Percentiles rank a stretch among this genome's conserved stretches.
These are phyloP conservation scores for Cloeon dipterum DNA, from an alignment of 2,888 invertebrate genomes.

Conservation along the genomic window DNA sequence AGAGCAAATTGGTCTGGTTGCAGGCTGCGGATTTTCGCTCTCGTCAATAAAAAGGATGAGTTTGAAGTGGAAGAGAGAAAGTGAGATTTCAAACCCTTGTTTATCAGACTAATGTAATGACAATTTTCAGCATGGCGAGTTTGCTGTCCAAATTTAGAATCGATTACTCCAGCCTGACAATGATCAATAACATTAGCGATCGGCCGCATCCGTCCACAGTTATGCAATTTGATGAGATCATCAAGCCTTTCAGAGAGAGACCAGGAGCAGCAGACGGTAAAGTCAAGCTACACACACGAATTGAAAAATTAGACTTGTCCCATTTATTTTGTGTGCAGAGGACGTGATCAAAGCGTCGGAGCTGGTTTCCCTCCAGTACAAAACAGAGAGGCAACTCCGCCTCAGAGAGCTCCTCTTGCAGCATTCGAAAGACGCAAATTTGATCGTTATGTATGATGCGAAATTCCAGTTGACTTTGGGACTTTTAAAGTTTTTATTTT, in stretches of 20 bases:
- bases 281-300: too few species aligned
- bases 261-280: neutral
- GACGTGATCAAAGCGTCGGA: conserved; percentile 47
- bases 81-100: conserved; percentile 27
- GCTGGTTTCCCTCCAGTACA: conserved; percentile 48
- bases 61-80: conserved; percentile 36
- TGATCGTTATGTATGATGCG: conserved; percentile 73
- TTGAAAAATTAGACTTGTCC: too few species aligned
- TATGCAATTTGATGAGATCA: conserved; percentile 13
- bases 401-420: conserved; percentile 71
- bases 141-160: conserved; percentile 30
- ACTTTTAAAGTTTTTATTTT: conserved; percentile 5
- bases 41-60: conserved; percentile 13
- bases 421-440: conserved; percentile 65
- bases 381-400: conserved; percentile 76
- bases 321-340: too few species aligned
- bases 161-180: conserved; percentile 26
- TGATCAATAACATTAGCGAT: conserved; percentile 25
- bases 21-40: conserved; percentile 13
- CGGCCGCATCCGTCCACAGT: conserved; percentile 18
- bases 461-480: neutral
- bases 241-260: conserved; percentile 11
- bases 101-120: too few species aligned
- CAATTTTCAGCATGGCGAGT: conserved; percentile 26
- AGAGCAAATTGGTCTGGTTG: conserved; percentile 12